Percentiles rank a stretch among this genome's conserved stretches.
phyloP scores from a whole-genome alignment of 2,888 invertebrate genomes.

The Leptinotarsa tumamoca region DNA sequence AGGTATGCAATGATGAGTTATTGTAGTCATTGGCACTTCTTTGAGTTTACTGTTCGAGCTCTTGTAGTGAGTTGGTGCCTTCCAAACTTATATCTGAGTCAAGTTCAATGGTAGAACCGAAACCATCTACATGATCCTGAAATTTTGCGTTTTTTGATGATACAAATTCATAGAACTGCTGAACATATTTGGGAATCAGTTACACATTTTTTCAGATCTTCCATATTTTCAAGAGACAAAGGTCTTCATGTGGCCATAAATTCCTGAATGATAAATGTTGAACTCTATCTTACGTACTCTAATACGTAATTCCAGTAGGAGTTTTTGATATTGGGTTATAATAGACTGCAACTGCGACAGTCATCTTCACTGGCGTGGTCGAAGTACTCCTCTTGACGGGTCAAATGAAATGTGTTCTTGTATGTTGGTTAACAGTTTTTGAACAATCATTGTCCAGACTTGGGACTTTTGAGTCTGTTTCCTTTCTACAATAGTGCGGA shows the following conservation, averaged over 20 bases:
- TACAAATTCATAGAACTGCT: neutral
- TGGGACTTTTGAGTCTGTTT: too few relatives aligned
- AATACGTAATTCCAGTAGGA: too few relatives aligned
- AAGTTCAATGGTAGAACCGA: neutral
- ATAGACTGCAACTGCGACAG: too few relatives aligned
- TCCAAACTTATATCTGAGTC: neutral
- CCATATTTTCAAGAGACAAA: neutral
- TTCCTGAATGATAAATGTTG: too few relatives aligned
- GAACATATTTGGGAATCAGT: neutral
- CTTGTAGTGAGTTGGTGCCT: neutral
- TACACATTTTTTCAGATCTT: neutral
- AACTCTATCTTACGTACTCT: too few relatives aligned
- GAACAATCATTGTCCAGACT: too few relatives aligned
- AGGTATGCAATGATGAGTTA: neutral
- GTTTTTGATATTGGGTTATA: too few relatives aligned
- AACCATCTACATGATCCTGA: neutral
- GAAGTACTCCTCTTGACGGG: too few relatives aligned
- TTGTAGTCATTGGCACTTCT: neutral
- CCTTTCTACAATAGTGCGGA: too few relatives aligned
- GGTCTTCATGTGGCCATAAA: neutral
- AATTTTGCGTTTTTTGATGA: neutral
- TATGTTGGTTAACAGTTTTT: too few relatives aligned
- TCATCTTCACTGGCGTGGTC: too few relatives aligned
- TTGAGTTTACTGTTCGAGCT: neutral
- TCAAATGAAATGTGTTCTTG: too few relatives aligned